Evolutionary conservation across 2,797 vertebrate species (phyloP), one percentile per base, ranked within the genome.

Genomic region (Loris lydekkerianus): DNA sequence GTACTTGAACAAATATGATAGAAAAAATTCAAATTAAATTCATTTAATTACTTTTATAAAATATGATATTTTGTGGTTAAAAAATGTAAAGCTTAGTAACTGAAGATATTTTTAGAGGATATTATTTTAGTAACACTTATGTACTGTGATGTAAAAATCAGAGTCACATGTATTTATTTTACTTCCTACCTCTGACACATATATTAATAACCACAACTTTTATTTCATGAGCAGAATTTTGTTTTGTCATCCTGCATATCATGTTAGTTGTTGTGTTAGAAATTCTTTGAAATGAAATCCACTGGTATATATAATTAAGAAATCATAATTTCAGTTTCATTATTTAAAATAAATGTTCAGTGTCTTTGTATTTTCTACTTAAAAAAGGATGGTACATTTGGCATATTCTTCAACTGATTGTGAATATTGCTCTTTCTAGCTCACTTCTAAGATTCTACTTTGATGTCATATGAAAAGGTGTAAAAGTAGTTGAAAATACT

Each of bases 41-140:
- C 9, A 87, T 37, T 56, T 87, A 82, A 94, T 75, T 6, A 34
- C 1, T 90, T 91, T 89, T 88, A 56, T 56, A 70, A 90, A 90
- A 88, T 90, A 37, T 60, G 61, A 58, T 7, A 34, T 63, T 94
- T 49, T 73, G 2, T 86, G 18, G 63, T 88, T 92, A 77, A 49
- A 93, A 89, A 95, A 61, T 95, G 9, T 85, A 61, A 97, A 85
- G 14, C 29, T 86, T 80, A 77, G 11, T 81, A 89, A 72, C 40
- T 83, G 53, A 77, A 10, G 15, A 17, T 46, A 89, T 85, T 93
- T 95, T 95, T 91, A 95, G 70, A 89, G 21, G 2, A 72, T 73
- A 75, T 72, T 82, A 40, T 80, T 37, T 61, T 17, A 89, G 49
- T 2, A 90, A 56, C n/a, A 89, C 25, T 82, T 77, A 58, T 20